Percentiles rank a stretch among this genome's conserved stretches.
Conservation (phyloP, 2,888 invertebrate species). For the Xanthia icteritia region DNA sequence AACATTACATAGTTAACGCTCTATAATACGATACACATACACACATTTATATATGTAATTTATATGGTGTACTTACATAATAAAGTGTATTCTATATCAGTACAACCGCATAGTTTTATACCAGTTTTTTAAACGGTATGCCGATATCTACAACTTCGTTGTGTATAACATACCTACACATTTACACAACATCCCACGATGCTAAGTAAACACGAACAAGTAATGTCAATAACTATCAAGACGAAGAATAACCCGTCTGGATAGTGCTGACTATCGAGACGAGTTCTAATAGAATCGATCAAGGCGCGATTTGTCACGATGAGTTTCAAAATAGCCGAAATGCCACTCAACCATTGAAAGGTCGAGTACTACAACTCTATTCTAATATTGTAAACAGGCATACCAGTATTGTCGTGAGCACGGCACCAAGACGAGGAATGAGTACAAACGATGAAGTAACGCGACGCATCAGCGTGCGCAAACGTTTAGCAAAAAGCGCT, state of each 20-base stretch:
- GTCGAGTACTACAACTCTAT: slow-evolving; percentile 65
- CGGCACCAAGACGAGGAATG: slow-evolving; percentile 63
- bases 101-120: slow-evolving; percentile 7
- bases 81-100: background rate
- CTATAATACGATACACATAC: background rate
- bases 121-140: slow-evolving; percentile 21
- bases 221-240: slow-evolving; percentile 45
- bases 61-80: background rate
- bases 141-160: slow-evolving; percentile 12
- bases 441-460: slow-evolving; percentile 69
- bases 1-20: background rate
- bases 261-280: slow-evolving; percentile 20
- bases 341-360: slow-evolving; percentile 71
- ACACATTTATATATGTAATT: background rate
- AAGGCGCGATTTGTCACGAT: slow-evolving; percentile 68
- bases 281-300: slow-evolving; percentile 54
- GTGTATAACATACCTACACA: slow-evolving; percentile 28
- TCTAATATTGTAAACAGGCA: slow-evolving; percentile 66
- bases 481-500: slow-evolving; percentile 49
- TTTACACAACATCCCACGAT: slow-evolving; percentile 35
- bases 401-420: slow-evolving; percentile 73
- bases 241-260: slow-evolving; percentile 14
- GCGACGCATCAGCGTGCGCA: slow-evolving; percentile 45
- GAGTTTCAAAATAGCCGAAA: slow-evolving; percentile 74
- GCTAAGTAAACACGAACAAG: slow-evolving; percentile 31